Evolutionary conservation across 2,797 vertebrate genomes (phyloP).

Genomic region (Phoeniculus purpureus): DNA sequence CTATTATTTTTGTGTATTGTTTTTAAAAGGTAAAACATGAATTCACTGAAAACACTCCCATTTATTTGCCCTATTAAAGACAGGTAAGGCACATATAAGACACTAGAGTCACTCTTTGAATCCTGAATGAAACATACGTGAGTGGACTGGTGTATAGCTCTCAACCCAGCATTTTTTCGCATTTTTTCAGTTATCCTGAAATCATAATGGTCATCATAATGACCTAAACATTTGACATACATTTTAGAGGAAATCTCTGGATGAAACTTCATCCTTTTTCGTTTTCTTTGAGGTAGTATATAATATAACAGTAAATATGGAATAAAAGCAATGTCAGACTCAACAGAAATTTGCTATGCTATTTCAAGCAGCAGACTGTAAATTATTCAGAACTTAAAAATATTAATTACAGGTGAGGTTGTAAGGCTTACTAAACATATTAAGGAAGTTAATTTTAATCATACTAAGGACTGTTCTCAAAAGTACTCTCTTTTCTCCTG

Average conservation of each 20-base stretch:
- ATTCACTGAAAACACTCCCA: neutral
- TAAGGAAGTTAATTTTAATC: neutral
- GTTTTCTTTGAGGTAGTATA: neutral
- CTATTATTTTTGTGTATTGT: neutral
- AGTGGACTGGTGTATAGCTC: neutral
- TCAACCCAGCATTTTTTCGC: fast-evolving
- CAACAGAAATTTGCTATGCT: neutral
- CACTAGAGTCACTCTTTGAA: neutral
- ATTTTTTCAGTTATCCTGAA: neutral
- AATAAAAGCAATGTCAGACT: neutral
- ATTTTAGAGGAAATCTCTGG: neutral
- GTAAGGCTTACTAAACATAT: neutral
- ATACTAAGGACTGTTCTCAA: neutral
- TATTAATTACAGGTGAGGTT: neutral
- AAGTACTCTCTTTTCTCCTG: neutral
- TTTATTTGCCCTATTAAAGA: neutral
- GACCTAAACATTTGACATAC: neutral
- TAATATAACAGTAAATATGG: neutral
- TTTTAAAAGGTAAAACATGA: neutral
- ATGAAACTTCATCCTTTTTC: neutral
- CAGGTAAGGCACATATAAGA: neutral
- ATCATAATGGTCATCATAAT: too few species aligned
- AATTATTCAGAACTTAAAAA: slow-evolving; percentile 20
- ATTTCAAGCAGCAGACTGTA: neutral
- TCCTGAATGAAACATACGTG: neutral